Evolutionary conservation across 2,113 vertebrate species (phyloP).

Genomic region (Pogona vitticeps): DNA sequence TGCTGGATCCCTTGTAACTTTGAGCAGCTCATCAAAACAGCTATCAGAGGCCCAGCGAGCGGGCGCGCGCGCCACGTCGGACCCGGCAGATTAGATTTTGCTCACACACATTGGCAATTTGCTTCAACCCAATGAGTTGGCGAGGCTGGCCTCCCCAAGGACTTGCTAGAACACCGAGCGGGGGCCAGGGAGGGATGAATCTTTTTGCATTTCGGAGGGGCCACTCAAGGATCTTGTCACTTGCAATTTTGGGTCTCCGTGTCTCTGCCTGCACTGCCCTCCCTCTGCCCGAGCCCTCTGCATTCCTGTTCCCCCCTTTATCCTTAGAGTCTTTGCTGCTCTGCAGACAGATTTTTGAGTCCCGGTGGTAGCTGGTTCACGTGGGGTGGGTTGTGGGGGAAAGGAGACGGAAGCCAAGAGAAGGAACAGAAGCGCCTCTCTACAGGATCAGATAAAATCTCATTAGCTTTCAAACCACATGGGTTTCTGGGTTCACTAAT

Average conservation of each 20-base stretch:
- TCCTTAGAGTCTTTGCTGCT: conserved; percentile 19
- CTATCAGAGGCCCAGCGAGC: conserved; percentile 52
- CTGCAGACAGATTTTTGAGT: conserved; percentile 43
- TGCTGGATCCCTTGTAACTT: conserved; percentile 44
- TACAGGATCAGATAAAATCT: conserved; percentile 33
- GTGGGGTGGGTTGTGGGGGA: no score
- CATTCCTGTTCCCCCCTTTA: conserved; percentile 24
- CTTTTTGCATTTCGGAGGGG: conserved; percentile 56
- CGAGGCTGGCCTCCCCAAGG: conserved; percentile 46
- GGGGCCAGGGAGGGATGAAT: conserved; percentile 35
- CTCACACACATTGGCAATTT: conserved; percentile 25
- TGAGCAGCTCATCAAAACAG: conserved; percentile 63
- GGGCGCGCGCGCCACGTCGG: neutral
- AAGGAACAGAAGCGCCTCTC: no score
- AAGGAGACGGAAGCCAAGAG: conserved; percentile 33
- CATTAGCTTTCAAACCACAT: conserved; percentile 11
- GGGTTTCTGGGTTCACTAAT: conserved; percentile 22
- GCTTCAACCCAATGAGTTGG: conserved; percentile 46
- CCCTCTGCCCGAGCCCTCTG: neutral
- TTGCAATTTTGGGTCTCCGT: conserved; percentile 14
- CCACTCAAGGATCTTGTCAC: conserved; percentile 45
- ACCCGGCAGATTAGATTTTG: conserved; percentile 34
- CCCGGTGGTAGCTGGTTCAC: conserved; percentile 47
- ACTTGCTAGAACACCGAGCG: conserved; percentile 17
- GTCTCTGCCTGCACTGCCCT: conserved; percentile 38